Percentiles rank a stretch among this genome's conserved stretches.
Conservation (phyloP, 2,888 invertebrate genomes). For the Lordiphosa andalusiaca region DNA sequence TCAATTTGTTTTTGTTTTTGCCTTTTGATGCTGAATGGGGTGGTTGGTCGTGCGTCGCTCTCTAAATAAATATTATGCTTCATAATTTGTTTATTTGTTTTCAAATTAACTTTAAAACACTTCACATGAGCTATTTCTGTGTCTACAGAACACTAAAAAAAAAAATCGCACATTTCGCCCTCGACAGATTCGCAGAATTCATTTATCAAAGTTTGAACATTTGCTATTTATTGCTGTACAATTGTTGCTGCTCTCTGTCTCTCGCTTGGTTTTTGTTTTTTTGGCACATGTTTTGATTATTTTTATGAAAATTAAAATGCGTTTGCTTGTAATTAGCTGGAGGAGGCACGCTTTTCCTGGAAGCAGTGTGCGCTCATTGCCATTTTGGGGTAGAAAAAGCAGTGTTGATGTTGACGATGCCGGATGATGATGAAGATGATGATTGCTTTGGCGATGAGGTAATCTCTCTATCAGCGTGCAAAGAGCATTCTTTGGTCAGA, state of each 20-base stretch:
- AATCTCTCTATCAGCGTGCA: slow-evolving; percentile 39
- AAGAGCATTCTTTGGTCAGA: slow-evolving; percentile 21
- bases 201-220: slow-evolving; percentile 60
- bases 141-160: slow-evolving; percentile 11
- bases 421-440: slow-evolving; percentile 16
- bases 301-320: slow-evolving; percentile 73
- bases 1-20: slow-evolving; percentile 59
- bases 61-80: slow-evolving; percentile 18
- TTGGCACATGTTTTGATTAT: slow-evolving; percentile 73
- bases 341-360: slow-evolving; percentile 62
- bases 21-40: slow-evolving; percentile 13
- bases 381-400: slow-evolving; percentile 42
- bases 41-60: slow-evolving; percentile 32
- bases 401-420: slow-evolving; percentile 8
- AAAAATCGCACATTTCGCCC: slow-evolving; percentile 53
- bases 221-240: slow-evolving; percentile 64
- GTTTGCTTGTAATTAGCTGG: slow-evolving; percentile 67
- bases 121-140: slow-evolving; percentile 26
- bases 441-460: slow-evolving; percentile 46
- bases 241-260: slow-evolving; percentile 46
- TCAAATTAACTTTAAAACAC: slow-evolving; percentile 42
- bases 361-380: slow-evolving; percentile 64
- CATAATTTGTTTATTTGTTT: slow-evolving; percentile 46
- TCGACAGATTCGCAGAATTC: slow-evolving; percentile 65
- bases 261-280: slow-evolving; percentile 6